Percentiles rank a stretch among this genome's conserved stretches.
Evolutionary conservation across 2,888 invertebrate species (phyloP).

Genomic region (Scaptomyza flava): DNA sequence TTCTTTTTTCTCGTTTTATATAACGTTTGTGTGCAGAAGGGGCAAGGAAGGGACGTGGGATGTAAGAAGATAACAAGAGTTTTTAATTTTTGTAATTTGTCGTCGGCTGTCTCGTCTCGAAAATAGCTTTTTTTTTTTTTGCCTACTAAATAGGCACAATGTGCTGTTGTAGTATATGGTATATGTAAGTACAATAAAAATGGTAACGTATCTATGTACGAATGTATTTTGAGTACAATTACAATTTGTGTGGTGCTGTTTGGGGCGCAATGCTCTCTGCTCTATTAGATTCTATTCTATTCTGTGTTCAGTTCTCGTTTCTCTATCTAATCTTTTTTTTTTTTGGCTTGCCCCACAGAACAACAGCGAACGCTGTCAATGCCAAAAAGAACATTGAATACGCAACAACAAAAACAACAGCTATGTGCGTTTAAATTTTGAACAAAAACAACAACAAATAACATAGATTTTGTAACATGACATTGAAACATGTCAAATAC

Average conservation of each 20-base stretch:
- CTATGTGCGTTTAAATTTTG: not conserved
- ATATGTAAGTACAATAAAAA: not conserved
- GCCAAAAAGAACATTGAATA: constrained; percentile 51
- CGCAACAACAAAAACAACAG: constrained; percentile 21
- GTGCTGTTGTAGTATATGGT: too few relatives aligned
- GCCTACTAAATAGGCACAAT: not conserved
- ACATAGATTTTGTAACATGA: constrained; percentile 71
- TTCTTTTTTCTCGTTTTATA: constrained; percentile 24
- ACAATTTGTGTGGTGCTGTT: constrained; percentile 1
- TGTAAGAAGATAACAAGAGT: constrained; percentile 24
- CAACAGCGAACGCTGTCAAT: constrained; percentile 45
- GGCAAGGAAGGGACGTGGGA: not conserved
- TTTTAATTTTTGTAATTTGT: constrained; percentile 13
- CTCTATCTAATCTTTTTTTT: constrained; percentile 65
- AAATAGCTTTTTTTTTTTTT: constrained; percentile 2
- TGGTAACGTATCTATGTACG: not conserved
- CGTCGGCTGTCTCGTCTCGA: constrained; percentile 2
- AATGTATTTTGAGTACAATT: constrained; percentile 2
- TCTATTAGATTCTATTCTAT: constrained; percentile 17
- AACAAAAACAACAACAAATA: constrained; percentile 28
- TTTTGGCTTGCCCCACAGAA: constrained; percentile 54
- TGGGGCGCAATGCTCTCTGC: constrained; percentile 3
- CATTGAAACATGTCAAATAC: constrained; percentile 76
- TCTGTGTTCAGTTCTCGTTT: constrained; percentile 18
- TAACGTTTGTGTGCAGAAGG: constrained; percentile 29